Percentiles rank a stretch among this genome's conserved stretches.
Evolutionary conservation across 92 coral and sea anemone species (phyloP).

Genomic region (Heteractis magnifica): DNA sequence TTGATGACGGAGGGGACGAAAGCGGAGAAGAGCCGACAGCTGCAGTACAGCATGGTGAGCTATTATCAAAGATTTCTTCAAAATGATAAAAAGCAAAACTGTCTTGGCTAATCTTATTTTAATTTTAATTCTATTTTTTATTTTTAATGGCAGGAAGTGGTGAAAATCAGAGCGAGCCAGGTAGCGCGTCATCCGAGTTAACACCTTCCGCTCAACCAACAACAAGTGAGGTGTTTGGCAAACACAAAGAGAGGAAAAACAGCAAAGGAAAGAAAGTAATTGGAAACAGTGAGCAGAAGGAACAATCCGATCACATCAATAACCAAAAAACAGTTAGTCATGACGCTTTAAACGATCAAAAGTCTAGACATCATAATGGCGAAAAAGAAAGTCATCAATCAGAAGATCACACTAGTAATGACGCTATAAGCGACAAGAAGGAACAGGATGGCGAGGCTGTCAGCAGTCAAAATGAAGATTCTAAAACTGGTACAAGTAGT

Average conservation of each 20-base stretch:
- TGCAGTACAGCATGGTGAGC: neutral
- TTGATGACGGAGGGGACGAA: neutral
- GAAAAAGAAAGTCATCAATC: neutral
- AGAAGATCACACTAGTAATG: neutral
- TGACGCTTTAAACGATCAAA: neutral
- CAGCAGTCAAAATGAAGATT: neutral
- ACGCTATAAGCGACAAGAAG: neutral
- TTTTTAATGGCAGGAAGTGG: conserved; percentile 11
- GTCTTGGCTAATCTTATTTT: too few relatives aligned
- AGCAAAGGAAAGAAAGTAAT: neutral
- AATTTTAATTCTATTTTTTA: neutral
- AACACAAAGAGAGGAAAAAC: conserved; percentile 6
- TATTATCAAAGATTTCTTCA: neutral
- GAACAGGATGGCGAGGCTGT: neutral
- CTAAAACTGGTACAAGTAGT: neutral
- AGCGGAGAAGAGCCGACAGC: conserved; percentile 9
- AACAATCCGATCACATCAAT: neutral
- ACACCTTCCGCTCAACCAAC: neutral
- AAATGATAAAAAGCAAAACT: too few relatives aligned
- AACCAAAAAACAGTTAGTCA: neutral
- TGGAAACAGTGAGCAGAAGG: neutral
- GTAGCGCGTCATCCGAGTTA: neutral
- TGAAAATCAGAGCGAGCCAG: conserved; percentile 14
- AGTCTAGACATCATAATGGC: neutral
- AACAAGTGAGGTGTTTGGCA: neutral